These are phyloP conservation scores for Rhinolophus ferrumequinum DNA, from an alignment of 2,113 vertebrate species.

Conservation along the genomic window DNA sequence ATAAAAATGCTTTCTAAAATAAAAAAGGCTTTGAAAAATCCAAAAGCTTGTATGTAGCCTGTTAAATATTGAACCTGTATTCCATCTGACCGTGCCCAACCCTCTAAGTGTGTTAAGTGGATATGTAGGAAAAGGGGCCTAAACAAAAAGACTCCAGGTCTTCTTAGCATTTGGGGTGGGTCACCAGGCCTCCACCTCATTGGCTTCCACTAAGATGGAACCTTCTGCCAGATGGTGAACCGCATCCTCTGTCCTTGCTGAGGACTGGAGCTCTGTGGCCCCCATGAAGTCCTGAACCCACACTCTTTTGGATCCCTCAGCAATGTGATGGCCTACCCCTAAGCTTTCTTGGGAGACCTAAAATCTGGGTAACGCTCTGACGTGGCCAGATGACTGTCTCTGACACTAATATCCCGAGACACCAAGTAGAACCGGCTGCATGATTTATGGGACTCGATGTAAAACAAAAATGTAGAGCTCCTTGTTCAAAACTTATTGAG, in stretches of 20 bases:
- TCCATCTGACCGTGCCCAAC: not conserved
- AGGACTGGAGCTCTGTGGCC: not conserved
- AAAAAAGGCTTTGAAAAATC: not conserved
- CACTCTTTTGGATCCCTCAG: not conserved
- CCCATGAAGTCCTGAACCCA: no score
- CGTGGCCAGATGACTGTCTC: not conserved
- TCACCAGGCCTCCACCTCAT: not conserved
- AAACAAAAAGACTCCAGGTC: not conserved
- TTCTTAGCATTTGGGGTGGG: not conserved
- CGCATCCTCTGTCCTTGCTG: not conserved
- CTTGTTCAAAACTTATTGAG: not conserved
- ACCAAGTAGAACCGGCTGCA: not conserved
- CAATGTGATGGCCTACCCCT: not conserved
- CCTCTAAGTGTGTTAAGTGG: not conserved
- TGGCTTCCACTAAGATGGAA: not conserved
- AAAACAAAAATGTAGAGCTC: not conserved
- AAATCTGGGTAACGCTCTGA: not conserved
- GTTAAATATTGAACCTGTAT: not conserved
- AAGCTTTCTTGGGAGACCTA: not conserved
- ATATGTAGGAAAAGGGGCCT: not conserved
- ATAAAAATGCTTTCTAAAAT: slow-evolving; percentile 38
- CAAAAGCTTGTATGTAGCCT: not conserved
- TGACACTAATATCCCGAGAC: not conserved
- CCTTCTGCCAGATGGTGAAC: not conserved
- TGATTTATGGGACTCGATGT: not conserved